Evolutionary conservation across 2,888 invertebrate species (phyloP).

Genomic region (Podotricha telesiphe): DNA sequence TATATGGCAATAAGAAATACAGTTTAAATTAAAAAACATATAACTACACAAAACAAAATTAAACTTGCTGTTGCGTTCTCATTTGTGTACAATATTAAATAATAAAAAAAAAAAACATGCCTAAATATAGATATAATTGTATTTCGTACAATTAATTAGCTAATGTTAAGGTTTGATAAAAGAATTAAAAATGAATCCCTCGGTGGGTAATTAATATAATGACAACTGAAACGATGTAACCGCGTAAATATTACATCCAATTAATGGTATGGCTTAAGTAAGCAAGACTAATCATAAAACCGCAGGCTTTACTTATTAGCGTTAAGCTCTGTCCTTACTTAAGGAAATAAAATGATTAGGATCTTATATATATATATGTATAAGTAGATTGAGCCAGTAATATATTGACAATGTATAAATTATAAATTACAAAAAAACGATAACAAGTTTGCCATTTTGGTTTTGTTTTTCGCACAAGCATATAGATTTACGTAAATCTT

Average conservation of each 20-base stretch:
- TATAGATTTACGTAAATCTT: too few species aligned
- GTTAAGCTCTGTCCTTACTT: constrained; percentile 29
- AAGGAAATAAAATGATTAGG: constrained; percentile 28
- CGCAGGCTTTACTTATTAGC: constrained; percentile 27
- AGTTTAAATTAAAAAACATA: not conserved
- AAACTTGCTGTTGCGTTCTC: not conserved
- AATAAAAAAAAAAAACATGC: too few species aligned
- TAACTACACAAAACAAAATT: not conserved
- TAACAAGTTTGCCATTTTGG: too few species aligned
- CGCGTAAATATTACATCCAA: constrained; percentile 27
- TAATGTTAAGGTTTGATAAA: too few species aligned
- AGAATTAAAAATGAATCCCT: too few species aligned
- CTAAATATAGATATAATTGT: too few species aligned
- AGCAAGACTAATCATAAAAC: constrained; percentile 18
- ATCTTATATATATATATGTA: not conserved
- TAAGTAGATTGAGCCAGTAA: not conserved
- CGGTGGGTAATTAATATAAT: not conserved
- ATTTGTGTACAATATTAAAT: not conserved
- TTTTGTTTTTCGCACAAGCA: too few species aligned
- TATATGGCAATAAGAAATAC: not conserved
- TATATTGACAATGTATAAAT: not conserved
- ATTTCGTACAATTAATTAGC: too few species aligned
- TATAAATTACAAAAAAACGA: too few species aligned
- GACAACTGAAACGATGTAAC: constrained; percentile 11
- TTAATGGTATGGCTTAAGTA: constrained; percentile 19